Percentiles rank a stretch among this genome's conserved stretches.
These are phyloP conservation scores for Noctua fimbriata DNA, from an alignment of 2,888 invertebrate genomes.

Conservation along the genomic window DNA sequence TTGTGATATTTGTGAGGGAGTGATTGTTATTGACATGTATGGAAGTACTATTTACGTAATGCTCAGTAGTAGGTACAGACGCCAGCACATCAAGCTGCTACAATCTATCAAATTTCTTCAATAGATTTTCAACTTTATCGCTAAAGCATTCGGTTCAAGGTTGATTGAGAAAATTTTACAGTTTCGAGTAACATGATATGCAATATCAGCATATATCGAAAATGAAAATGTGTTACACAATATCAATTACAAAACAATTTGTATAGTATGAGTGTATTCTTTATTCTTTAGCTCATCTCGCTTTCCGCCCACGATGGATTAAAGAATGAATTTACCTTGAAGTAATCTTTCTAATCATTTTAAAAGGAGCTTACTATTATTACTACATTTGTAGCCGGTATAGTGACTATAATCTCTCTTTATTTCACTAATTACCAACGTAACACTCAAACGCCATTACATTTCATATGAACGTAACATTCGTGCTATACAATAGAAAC, in stretches of 20 bases:
- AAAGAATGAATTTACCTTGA: not conserved
- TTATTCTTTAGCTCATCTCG: not conserved
- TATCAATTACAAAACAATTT: constrained; percentile 11
- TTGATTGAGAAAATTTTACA: no score
- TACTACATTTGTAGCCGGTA: not conserved
- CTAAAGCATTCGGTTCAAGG: no score
- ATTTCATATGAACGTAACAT: not conserved
- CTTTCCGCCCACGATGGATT: not conserved
- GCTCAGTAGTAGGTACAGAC: not conserved
- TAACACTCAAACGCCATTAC: not conserved
- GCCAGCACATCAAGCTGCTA: no score
- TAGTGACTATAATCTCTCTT: not conserved
- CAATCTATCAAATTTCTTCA: no score
- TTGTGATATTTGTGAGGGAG: constrained; percentile 46
- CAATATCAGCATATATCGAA: not conserved
- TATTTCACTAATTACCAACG: not conserved
- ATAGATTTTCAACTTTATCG: no score
- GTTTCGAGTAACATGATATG: no score
- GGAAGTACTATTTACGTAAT: constrained; percentile 19
- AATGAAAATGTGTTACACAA: constrained; percentile 22
- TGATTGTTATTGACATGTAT: constrained; percentile 40
- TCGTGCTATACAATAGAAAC: not conserved
- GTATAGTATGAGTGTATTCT: not conserved
- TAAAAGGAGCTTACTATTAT: not conserved
- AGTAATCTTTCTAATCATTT: not conserved